A percentile compares a stretch with the other conserved stretches of the same genome.
Conservation (phyloP, 2,113 vertebrate species). For the Cettia cetti region DNA sequence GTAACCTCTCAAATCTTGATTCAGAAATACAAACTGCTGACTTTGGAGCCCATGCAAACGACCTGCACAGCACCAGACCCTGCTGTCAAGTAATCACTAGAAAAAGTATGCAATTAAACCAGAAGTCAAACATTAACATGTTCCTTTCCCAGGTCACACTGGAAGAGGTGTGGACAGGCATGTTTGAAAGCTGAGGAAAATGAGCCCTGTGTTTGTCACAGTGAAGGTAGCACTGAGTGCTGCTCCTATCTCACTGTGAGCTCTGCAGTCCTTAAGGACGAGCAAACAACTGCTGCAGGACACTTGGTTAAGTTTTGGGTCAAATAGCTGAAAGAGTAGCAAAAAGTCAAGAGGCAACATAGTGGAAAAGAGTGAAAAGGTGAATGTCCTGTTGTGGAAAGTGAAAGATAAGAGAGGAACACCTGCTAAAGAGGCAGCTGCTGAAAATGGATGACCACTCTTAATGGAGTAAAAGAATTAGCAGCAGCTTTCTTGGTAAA, state of each 20-base stretch:
- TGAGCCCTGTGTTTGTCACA: background rate
- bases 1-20: background rate
- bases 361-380: background rate
- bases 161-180: background rate
- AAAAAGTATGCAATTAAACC: background rate
- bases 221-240: background rate
- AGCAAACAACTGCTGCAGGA: background rate
- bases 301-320: background rate
- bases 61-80: background rate
- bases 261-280: background rate
- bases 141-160: background rate
- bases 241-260: background rate
- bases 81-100: background rate
- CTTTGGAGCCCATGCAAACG: background rate
- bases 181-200: background rate
- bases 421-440: background rate
- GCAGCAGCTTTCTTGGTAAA: background rate
- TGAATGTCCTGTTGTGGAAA: background rate
- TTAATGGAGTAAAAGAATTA: background rate
- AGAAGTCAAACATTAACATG: background rate
- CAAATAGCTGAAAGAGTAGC: background rate
- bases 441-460: background rate
- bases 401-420: background rate
- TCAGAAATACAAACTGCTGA: background rate
- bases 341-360: background rate